These are phyloP conservation scores for Ferrisia virgata DNA, from an alignment of 2,888 invertebrate genomes.

Conservation along the genomic window DNA sequence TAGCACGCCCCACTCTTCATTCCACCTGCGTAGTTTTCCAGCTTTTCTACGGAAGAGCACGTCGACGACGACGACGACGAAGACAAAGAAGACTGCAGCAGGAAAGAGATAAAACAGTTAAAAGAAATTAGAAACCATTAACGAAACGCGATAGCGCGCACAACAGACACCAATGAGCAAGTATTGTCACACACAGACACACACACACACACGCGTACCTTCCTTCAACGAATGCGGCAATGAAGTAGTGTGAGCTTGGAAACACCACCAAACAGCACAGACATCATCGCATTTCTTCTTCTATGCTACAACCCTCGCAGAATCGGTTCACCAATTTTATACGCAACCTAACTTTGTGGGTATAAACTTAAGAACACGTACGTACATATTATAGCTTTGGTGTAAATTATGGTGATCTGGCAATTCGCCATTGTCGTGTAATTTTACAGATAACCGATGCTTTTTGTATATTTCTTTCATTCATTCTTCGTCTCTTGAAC, in stretches of 20 bases:
- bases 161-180: not conserved
- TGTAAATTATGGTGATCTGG: slow-evolving; percentile 5
- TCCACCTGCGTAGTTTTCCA: not conserved
- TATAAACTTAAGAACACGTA: not conserved
- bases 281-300: not conserved
- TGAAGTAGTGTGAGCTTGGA: no score
- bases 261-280: not conserved
- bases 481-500: not conserved
- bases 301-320: not conserved
- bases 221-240: no score
- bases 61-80: not conserved
- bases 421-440: slow-evolving; percentile 21
- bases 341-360: not conserved
- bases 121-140: slow-evolving; percentile 43
- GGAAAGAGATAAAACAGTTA: slow-evolving; percentile 35
- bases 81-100: not conserved
- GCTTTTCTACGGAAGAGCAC: not conserved
- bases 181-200: not conserved
- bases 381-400: not conserved
- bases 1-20: no score
- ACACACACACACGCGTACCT: not conserved
- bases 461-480: not conserved
- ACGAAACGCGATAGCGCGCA: slow-evolving; percentile 37
- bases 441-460: not conserved
- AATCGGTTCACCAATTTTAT: not conserved